Conservation (phyloP, 2,888 invertebrate species). For the Brachypalpus laphriformis region DNA sequence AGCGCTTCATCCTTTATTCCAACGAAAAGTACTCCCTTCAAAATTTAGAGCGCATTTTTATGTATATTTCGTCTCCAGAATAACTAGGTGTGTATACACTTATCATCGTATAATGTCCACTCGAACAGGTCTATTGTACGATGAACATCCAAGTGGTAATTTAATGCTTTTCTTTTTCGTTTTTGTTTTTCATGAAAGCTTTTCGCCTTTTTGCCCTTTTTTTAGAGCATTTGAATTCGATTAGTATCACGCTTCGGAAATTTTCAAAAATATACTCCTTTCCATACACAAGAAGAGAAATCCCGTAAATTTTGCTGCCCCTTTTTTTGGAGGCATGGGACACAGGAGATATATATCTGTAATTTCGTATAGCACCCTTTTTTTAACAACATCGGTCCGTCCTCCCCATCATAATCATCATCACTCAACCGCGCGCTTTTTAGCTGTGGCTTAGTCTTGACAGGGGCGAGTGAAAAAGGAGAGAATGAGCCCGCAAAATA, state of each 20-base stretch:
- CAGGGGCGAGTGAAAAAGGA: slow-evolving; percentile 16
- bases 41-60: neutral
- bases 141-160: slow-evolving; percentile 55
- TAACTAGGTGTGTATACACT: slow-evolving; percentile 30
- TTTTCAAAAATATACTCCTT: slow-evolving; percentile 42
- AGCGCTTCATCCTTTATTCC: neutral
- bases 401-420: slow-evolving; percentile 63
- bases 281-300: slow-evolving; percentile 19
- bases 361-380: slow-evolving; percentile 55
- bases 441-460: slow-evolving; percentile 60
- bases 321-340: slow-evolving; percentile 10
- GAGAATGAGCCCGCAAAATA: slow-evolving; percentile 14
- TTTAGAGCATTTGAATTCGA: slow-evolving; percentile 57
- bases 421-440: slow-evolving; percentile 66
- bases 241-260: slow-evolving; percentile 68
- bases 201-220: slow-evolving; percentile 29
- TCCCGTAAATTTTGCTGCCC: slow-evolving; percentile 36
- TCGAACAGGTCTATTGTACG: slow-evolving; percentile 44
- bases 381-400: neutral
- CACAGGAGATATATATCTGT: slow-evolving; percentile 19
- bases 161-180: slow-evolving; percentile 18
- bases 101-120: slow-evolving; percentile 40
- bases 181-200: slow-evolving; percentile 15
- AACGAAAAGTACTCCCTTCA: neutral
- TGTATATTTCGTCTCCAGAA: neutral